Conservation (phyloP, 2,888 invertebrate genomes). For the Caenorhabditis becei region DNA sequence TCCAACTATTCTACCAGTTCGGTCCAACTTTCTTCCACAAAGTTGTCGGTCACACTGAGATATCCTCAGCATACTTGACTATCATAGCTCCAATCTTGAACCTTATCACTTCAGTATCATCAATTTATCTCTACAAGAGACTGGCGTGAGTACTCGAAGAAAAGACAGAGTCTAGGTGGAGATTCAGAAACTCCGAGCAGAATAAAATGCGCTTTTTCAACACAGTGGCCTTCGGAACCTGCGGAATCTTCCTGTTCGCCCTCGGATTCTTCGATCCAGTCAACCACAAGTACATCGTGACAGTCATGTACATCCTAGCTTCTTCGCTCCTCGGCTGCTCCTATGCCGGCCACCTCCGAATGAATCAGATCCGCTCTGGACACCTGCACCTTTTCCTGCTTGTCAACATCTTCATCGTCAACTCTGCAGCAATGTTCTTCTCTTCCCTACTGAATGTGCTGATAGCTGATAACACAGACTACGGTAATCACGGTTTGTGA, state of each 20-base stretch:
- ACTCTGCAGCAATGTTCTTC: conserved; percentile 65
- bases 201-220: conserved; percentile 72
- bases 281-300: conserved; percentile 58
- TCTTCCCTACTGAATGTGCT: conserved; percentile 68
- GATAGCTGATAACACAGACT: conserved; percentile 71
- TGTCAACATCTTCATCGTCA: conserved; percentile 67
- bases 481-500: conserved; percentile 53
- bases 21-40: conserved; percentile 71
- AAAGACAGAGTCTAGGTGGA: not conserved
- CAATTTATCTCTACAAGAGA: conserved; percentile 42
- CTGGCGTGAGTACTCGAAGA: conserved; percentile 54
- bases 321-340: conserved; percentile 69
- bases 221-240: conserved; percentile 63
- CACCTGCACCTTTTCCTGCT: conserved; percentile 70
- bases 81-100: conserved; percentile 60
- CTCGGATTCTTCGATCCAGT: conserved; percentile 65
- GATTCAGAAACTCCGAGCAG: conserved; percentile 56
- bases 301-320: conserved; percentile 66
- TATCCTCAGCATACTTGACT: conserved; percentile 56
- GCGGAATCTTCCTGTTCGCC: conserved; percentile 65
- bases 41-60: conserved; percentile 62
- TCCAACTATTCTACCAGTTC: conserved; percentile 70
- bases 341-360: conserved; percentile 64
- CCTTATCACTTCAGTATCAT: conserved; percentile 51
- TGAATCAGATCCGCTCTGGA: conserved; percentile 65